phyloP scores from a whole-genome alignment of 2,888 invertebrate genomes.

The Calameuta filiformis region DNA sequence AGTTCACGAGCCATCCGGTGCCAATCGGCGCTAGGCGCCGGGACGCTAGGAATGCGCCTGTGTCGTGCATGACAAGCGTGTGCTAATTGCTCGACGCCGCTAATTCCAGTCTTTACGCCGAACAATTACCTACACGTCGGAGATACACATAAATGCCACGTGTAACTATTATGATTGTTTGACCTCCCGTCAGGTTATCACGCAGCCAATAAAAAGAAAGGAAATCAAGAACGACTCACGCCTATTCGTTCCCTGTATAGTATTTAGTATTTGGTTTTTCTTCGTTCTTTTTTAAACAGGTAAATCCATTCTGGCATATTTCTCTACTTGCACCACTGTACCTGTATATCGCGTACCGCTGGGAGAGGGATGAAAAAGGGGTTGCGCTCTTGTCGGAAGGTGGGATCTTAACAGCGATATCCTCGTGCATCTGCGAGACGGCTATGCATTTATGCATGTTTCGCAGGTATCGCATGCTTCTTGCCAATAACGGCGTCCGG shows the following conservation, averaged over 20 bases:
- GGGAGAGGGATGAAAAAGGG: constrained; percentile 15
- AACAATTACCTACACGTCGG: neutral
- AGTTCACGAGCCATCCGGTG: constrained; percentile 25
- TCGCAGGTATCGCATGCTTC: constrained; percentile 60
- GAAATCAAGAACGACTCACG: neutral
- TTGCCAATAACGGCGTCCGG: constrained; percentile 54
- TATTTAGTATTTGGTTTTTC: neutral
- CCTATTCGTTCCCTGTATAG: neutral
- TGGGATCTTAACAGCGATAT: constrained; percentile 51
- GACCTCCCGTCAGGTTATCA: neutral
- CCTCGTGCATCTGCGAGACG: constrained; percentile 54
- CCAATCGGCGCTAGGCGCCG: constrained; percentile 26
- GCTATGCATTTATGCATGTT: constrained; percentile 62
- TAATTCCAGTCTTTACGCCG: neutral
- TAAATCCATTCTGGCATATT: neutral
- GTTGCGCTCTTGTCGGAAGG: constrained; percentile 46
- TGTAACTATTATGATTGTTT: neutral
- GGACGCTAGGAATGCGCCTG: constrained; percentile 26
- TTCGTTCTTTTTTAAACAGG: neutral
- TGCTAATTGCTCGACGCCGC: constrained; percentile 48
- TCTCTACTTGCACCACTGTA: neutral
- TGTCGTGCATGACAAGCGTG: constrained; percentile 51
- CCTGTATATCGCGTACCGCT: neutral
- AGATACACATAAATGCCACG: neutral
- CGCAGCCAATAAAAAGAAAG: neutral